A percentile compares a stretch with the other conserved stretches of the same genome.
phyloP scores from a whole-genome alignment of 2,888 invertebrate genomes.

The Pharmacophagus antenor region DNA sequence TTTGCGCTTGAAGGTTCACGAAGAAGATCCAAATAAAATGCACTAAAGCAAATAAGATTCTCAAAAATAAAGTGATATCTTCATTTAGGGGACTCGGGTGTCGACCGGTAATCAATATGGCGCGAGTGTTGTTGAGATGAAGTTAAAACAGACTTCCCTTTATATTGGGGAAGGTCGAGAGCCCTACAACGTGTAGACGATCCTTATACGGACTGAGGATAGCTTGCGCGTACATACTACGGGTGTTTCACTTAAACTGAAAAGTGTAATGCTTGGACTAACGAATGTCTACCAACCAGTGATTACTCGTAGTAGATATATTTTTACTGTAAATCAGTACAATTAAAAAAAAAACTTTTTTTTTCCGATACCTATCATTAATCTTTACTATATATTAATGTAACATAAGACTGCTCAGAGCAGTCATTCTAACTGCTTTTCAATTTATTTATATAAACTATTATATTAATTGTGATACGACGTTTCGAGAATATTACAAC shows the following conservation, averaged over 20 bases:
- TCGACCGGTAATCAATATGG: slow-evolving; percentile 53
- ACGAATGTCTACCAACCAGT: no score
- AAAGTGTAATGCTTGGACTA: not conserved
- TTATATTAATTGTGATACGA: no score
- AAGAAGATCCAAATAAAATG: not conserved
- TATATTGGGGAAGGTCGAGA: slow-evolving; percentile 75
- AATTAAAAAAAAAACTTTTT: no score
- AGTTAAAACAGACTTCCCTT: slow-evolving; percentile 73
- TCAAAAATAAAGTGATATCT: slow-evolving; percentile 25
- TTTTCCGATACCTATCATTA: no score
- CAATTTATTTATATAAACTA: no score
- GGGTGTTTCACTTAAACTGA: not conserved
- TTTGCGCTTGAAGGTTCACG: no score
- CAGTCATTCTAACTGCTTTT: no score
- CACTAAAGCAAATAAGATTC: slow-evolving; percentile 20
- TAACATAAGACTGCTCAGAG: no score
- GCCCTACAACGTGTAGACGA: slow-evolving; percentile 64
- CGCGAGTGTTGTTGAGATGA: slow-evolving; percentile 59
- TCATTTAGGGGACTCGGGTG: slow-evolving; percentile 31
- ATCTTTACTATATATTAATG: no score
- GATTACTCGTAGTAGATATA: no score
- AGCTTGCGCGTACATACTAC: slow-evolving; percentile 53
- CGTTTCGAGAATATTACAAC: no score
- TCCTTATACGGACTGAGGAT: slow-evolving; percentile 54
- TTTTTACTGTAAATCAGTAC: no score